Conservation (phyloP, 1,140 invertebrate genomes). For the Listronotus bonariensis region DNA sequence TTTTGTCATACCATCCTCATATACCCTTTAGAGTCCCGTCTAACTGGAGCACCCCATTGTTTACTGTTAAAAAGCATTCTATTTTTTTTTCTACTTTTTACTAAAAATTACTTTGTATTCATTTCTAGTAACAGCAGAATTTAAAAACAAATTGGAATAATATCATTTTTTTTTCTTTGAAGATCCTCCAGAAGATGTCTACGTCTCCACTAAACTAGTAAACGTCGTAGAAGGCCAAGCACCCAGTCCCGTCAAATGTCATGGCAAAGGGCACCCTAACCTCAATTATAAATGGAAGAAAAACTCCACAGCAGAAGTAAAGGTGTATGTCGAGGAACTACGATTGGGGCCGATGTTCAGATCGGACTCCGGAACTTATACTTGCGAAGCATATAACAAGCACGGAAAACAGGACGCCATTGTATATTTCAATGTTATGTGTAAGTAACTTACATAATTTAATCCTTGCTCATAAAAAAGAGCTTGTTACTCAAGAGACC, state of each 20-base stretch:
- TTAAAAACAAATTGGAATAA: too few species aligned
- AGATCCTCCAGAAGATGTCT: conserved; percentile 88
- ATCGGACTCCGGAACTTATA: conserved; percentile 70
- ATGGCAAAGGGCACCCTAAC: conserved; percentile 74
- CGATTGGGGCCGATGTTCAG: conserved; percentile 64
- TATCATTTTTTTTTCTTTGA: conserved; percentile 54
- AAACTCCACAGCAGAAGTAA: conserved; percentile 56
- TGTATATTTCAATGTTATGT: conserved; percentile 76
- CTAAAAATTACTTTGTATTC: too few species aligned
- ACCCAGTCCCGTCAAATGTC: conserved; percentile 76
- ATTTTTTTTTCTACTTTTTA: too few species aligned
- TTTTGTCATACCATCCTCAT: too few species aligned
- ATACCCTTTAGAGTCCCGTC: too few species aligned
- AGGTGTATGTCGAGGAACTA: conserved; percentile 61
- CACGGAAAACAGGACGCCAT: conserved; percentile 71
- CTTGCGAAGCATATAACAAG: conserved; percentile 76
- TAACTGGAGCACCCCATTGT: too few species aligned
- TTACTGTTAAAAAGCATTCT: too few species aligned
- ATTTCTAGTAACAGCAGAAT: too few species aligned
- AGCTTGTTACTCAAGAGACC: too few species aligned
- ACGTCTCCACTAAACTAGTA: conserved; percentile 71
- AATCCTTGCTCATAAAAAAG: too few species aligned
- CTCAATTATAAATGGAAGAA: conserved; percentile 72
- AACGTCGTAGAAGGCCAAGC: conserved; percentile 78
- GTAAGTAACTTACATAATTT: conserved; percentile 62